phyloP scores from a whole-genome alignment of 2,888 invertebrate species.

The Drosophila pseudotakahashii region DNA sequence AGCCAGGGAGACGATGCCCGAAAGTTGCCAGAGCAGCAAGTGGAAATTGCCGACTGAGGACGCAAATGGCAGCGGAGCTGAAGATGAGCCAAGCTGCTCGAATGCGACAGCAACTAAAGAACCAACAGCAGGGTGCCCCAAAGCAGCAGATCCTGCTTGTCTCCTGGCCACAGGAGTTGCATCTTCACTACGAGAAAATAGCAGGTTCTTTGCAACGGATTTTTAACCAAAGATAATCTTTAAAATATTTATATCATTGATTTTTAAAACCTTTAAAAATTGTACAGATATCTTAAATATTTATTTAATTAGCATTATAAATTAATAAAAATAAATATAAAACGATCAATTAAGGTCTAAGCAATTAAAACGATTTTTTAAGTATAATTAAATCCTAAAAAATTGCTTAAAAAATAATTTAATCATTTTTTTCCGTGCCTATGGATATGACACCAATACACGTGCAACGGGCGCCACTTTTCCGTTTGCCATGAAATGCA shows the following conservation, averaged over 20 bases:
- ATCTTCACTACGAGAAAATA: conserved; percentile 21
- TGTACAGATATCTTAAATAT: too few species aligned
- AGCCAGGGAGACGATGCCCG: conserved; percentile 38
- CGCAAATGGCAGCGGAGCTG: conserved; percentile 33
- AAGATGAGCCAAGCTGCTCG: conserved; percentile 39
- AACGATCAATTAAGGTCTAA: too few species aligned
- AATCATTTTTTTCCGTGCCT: neutral
- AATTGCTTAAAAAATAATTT: too few species aligned
- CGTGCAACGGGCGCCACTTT: conserved; percentile 64
- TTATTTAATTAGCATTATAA: too few species aligned
- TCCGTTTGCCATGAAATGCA: conserved; percentile 72
- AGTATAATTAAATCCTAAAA: too few species aligned
- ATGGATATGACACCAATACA: conserved; percentile 10
- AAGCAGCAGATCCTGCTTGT: conserved; percentile 45
- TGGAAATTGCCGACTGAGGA: conserved; percentile 63
- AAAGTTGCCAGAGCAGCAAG: conserved; percentile 59
- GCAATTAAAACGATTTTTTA: too few species aligned
- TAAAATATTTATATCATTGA: too few species aligned
- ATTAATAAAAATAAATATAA: too few species aligned
- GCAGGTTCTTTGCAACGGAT: too few species aligned
- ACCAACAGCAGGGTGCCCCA: conserved; percentile 49
- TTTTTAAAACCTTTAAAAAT: too few species aligned
- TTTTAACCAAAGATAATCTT: too few species aligned
- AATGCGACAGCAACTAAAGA: conserved; percentile 46
- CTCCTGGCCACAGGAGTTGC: conserved; percentile 47